Evolutionary conservation across 1,140 invertebrate genomes (phyloP), one percentile per base, ranked within the genome.

Genomic region (Scylla paramamosain): DNA sequence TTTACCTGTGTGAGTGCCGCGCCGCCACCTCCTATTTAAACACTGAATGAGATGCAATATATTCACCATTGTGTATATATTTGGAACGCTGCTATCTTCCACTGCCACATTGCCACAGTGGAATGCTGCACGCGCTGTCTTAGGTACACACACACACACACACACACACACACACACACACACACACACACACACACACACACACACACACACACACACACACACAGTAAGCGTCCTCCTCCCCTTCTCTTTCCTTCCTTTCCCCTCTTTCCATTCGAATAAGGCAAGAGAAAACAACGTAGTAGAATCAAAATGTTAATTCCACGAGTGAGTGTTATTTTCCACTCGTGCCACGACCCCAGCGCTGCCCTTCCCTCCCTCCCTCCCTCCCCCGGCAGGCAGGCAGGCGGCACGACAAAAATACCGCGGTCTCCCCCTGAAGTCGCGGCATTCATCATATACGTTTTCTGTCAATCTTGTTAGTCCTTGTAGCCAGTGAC

Each of bases 401-500:
- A 16, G 84, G 84, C 84, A 32, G 6, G 84, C 6, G 84, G 14
- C 28, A 32, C 39, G 14, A 31, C n/a, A 46, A 87, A 87, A 87
- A 32, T 87, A 46, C 39, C 84, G 8, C n/a, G 32, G 84, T 31
- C 31, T 29, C 84, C 84, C 84, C 84, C 31, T 87, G 84, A 32
- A 87, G 39, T 8, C 31, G 31, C 16, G 31, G 84, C 84, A 32
- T 87, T 87, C 39, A 87, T 59, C 48, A 91, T n/a, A n/a, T n/a
- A 52, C 89, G 89, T 91, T 91, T 91, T 91, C 89, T 89, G 32
- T 89, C 67, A 77, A 77, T 77, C 87, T 89, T 48, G 39, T 45
- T 89, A 46, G 39, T 7, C 14, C 87, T 31, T 10, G 31, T 87
- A 87, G 31, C 39, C 84, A 28, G 31, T 46, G 31, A 87, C 31